Base-by-base conservation (phyloP, 2,888 invertebrate genomes). In the Pimpla rufipes region DNA sequence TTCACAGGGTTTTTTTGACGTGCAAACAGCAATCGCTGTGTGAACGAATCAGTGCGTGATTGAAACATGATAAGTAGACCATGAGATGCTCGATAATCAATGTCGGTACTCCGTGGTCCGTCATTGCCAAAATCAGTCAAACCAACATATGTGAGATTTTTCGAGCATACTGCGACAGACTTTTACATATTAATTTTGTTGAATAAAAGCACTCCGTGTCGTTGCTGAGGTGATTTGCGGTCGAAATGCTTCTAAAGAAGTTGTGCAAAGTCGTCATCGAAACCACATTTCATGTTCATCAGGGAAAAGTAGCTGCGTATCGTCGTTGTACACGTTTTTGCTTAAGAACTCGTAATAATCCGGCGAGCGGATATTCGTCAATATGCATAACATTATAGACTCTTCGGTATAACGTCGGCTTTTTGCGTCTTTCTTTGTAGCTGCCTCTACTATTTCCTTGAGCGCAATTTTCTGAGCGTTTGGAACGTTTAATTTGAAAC, bases 51-150 rank as follows among this genome's bases (percentile, higher is more conserved):
- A 8, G 77, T 77, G 8, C 85, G 50, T 10, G 85, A 45, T 52
- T 79, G 77, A 21, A 84, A 86, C 81, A 85, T 85, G n/a, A 86
- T 70, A 13, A 87, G 85, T 2, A 86, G 74, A 8, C 79, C 85
- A 47, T 85, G 80, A 62, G 85, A 74, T 10, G 83, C 86, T 21
- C 66, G 80, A 7, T 76, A 52, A 35, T 59, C 62, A 18, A 77
- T 70, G 45, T 83, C 71, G 6, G 18, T 23, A 18, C 66, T 11
- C 2, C 40, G 55, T 42, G 29, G 18, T 6, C 47, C 71, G 10
- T 66, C 47, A 16, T 76, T 76, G 8, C 83, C 83, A 45, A 86
- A 87, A 81, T 87, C 84, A 40, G 67, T 42, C 8, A 85, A 59
- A n/a, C 87, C 87, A 50, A 35, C 66, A 13, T 78, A 82, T 3